Conservation (phyloP, 2,113 vertebrate genomes). For the Gulo gulo region DNA sequence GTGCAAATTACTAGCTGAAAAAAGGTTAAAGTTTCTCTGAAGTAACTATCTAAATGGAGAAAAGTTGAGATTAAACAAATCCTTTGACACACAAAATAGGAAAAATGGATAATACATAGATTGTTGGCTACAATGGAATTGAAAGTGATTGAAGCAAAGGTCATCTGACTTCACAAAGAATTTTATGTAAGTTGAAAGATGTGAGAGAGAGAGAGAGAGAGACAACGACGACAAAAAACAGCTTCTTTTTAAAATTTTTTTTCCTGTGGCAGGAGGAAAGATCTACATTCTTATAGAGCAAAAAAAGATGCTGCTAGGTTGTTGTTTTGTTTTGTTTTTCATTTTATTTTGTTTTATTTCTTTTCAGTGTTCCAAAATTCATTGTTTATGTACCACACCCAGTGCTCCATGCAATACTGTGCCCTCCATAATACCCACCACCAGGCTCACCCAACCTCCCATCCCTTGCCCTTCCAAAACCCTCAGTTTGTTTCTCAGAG, state of each 20-base stretch:
- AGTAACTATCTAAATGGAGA: background rate
- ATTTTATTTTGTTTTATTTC: no score
- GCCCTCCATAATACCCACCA: no score
- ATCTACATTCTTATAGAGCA: background rate
- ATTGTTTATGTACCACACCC: no score
- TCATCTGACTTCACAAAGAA: background rate
- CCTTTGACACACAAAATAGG: background rate
- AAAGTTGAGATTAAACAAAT: conserved; percentile 1
- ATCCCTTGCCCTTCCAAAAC: no score
- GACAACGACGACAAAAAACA: background rate
- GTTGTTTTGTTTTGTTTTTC: no score
- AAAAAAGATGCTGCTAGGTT: background rate
- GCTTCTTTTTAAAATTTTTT: background rate
- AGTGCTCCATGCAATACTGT: no score
- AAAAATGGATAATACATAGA: background rate
- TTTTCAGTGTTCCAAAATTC: no score
- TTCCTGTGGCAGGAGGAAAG: background rate
- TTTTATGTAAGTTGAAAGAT: background rate
- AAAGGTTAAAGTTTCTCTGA: conserved; percentile 8
- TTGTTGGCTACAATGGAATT: background rate
- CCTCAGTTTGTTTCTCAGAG: no score
- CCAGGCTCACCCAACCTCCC: no score
- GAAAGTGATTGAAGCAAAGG: background rate
- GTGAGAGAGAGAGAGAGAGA: background rate
- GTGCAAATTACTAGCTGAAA: background rate